Percentiles rank a stretch among this genome's conserved stretches.
phyloP scores from a whole-genome alignment of 1,140 invertebrate species.

The Drosophila sproati region DNA sequence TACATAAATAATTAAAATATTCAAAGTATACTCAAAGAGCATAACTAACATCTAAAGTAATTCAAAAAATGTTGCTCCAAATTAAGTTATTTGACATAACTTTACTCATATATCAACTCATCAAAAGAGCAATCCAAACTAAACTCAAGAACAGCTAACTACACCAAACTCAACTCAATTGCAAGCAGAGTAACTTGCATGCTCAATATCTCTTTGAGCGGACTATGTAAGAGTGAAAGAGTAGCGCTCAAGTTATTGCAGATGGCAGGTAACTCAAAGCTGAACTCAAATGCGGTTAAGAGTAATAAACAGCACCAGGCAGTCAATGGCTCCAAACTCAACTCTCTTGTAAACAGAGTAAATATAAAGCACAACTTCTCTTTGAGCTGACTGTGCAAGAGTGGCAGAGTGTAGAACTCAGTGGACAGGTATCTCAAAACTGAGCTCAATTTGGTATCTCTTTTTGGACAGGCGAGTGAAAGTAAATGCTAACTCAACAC shows the following conservation, averaged over 20 bases:
- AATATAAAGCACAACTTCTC: background rate
- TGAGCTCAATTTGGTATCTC: background rate
- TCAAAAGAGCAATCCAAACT: background rate
- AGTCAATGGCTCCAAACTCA: background rate
- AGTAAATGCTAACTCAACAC: background rate
- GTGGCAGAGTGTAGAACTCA: background rate
- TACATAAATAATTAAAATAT: too few relatives aligned
- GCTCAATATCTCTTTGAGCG: slow-evolving; percentile 2
- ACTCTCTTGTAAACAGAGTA: background rate
- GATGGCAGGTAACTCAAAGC: background rate
- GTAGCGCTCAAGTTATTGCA: background rate
- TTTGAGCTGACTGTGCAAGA: background rate
- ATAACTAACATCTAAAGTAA: background rate
- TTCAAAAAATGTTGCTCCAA: background rate
- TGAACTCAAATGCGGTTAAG: background rate
- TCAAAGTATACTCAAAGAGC: background rate
- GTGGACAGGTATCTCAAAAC: background rate
- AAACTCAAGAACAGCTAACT: background rate
- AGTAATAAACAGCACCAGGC: background rate
- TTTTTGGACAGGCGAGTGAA: background rate
- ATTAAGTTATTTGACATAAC: background rate
- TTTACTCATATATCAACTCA: background rate
- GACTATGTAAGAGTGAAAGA: background rate
- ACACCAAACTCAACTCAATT: background rate
- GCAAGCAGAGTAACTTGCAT: background rate